Base-by-base conservation (phyloP, 2,113 vertebrate genomes). In the Lagopus muta region DNA sequence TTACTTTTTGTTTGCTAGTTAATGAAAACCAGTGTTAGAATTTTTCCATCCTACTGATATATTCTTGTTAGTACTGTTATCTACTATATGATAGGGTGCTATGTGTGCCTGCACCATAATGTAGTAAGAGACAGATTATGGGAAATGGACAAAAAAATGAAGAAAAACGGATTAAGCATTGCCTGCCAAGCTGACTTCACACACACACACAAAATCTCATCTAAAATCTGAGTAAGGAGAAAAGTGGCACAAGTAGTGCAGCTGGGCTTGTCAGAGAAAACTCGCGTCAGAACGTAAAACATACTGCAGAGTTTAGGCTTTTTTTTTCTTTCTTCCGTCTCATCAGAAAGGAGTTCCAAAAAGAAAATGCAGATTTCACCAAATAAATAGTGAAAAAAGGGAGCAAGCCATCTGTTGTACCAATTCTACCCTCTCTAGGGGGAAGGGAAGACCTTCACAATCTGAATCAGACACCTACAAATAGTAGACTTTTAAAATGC, bases 201-300 rank as follows among this genome's bases (percentile, higher is more conserved):
- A 36, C 36, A 82, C 30, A 65, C 55, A 42, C 19, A 86, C 36
- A 7, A 4, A 11, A 3, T n/a, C 21, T 86, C 42, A 75, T 82
- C 76, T 74, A 48, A 88, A 94, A 94, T 88, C 48, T 67, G 77
- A 95, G 45, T 64, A 88, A 91, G 79, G 58, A 92, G 27, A 73
- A 92, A 88, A 84, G 40, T 89, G 50, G 67, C 61, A 89, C 0
- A 1, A 97, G 58, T 82, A 69, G 32, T 86, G 89, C 91, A 96
- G 95, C 88, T 95, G 88, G 83, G 30, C 47, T 22, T 94, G 91
- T 94, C 85, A 93, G 60, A 97, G 86, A 89, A 97, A 94, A 93
- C 58, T 43, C 77, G 92, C 93, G 93, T 97, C 91, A 97, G 73
- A 90, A 94, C 75, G 64, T 77, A 84, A 94, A 91, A 87, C 34